A percentile compares a stretch with the other conserved stretches of the same genome.
Evolutionary conservation across 2,113 vertebrate species (phyloP).

Genomic region (Hemiscyllium ocellatum): DNA sequence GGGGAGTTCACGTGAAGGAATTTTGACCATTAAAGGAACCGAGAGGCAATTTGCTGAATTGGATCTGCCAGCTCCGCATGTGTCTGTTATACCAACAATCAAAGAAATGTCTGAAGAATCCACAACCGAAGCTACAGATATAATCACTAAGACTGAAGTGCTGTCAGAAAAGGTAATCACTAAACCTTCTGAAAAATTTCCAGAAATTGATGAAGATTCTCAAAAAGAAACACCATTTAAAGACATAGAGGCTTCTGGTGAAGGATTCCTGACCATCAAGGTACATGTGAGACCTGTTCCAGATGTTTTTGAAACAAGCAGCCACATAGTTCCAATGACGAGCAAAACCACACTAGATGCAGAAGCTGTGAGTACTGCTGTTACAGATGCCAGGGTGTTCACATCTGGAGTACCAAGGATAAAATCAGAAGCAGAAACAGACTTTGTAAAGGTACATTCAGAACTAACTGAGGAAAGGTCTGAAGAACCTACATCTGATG

Average conservation of each 20-base stretch:
- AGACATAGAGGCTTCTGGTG: constrained; percentile 9
- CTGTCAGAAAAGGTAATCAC: background rate
- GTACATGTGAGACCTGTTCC: too few relatives aligned
- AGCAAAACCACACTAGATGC: background rate
- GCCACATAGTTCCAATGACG: too few relatives aligned
- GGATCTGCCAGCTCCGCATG: background rate
- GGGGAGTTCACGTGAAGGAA: constrained; percentile 31
- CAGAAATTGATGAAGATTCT: background rate
- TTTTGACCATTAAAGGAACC: background rate
- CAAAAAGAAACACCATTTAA: background rate
- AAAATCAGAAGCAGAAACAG: background rate
- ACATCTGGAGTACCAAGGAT: background rate
- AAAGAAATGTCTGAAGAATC: background rate
- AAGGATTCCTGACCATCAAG: background rate
- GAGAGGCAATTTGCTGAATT: background rate
- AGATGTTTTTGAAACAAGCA: background rate
- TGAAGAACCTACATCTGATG: background rate
- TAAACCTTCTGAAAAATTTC: background rate
- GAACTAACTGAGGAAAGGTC: background rate
- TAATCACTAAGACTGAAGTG: background rate
- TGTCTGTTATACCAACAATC: background rate
- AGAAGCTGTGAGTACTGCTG: too few relatives aligned
- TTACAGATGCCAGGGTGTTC: background rate
- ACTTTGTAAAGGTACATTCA: background rate
- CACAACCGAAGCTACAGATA: background rate